Conservation (phyloP, 2,113 vertebrate species). For the Telmatochromis bifrenatus region DNA sequence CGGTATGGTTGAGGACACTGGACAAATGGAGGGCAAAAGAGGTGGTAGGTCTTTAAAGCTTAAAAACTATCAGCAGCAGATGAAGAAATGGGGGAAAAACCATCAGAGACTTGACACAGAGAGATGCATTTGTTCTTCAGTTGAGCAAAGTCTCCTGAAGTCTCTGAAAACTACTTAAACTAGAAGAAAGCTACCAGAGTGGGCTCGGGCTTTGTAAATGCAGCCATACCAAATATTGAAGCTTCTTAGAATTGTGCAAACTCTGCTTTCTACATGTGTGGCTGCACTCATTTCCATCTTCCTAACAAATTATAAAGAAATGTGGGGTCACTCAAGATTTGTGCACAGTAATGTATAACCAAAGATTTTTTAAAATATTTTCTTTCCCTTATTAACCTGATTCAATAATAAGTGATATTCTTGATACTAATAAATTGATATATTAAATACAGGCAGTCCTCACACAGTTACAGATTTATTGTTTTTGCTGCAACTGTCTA, state of each 20-base stretch:
- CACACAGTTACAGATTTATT: neutral
- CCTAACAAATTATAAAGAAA: neutral
- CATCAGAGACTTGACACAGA: neutral
- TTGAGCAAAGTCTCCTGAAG: neutral
- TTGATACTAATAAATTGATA: neutral
- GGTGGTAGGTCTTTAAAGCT: neutral
- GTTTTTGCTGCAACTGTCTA: neutral
- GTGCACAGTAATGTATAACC: neutral
- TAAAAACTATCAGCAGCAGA: neutral
- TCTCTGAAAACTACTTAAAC: neutral
- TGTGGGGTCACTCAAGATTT: neutral
- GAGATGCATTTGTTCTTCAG: neutral
- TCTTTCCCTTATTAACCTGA: neutral
- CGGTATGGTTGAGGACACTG: neutral
- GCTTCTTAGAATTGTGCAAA: neutral
- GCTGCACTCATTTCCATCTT: neutral
- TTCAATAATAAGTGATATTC: neutral
- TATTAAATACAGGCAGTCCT: neutral
- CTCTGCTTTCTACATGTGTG: neutral
- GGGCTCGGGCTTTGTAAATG: fast-evolving
- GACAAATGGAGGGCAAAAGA: neutral
- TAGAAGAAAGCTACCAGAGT: neutral
- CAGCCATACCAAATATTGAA: neutral
- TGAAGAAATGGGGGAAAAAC: fast-evolving
- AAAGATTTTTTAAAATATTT: fast-evolving